Percentiles rank a stretch among this genome's conserved stretches.
phyloP scores from a whole-genome alignment of 2,797 vertebrate genomes.

The Thripadectes ignobilis region DNA sequence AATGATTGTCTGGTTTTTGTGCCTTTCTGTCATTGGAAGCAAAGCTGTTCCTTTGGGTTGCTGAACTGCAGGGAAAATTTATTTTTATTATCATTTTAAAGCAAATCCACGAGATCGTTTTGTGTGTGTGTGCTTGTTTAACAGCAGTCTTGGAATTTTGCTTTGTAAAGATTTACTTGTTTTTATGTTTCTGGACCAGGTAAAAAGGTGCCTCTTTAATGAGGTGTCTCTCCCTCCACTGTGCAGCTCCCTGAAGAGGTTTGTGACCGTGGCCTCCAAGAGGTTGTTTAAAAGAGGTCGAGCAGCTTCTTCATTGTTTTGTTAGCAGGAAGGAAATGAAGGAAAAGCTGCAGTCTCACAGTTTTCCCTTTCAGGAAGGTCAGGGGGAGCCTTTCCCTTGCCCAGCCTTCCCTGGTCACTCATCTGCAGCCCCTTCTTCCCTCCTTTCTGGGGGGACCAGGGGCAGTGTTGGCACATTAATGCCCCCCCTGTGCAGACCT shows the following conservation, averaged over 20 bases:
- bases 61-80: neutral
- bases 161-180: neutral
- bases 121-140: neutral
- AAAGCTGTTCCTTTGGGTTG: neutral
- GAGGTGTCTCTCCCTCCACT: neutral
- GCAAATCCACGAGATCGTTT: neutral
- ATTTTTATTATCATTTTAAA: neutral
- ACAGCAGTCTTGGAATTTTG: neutral
- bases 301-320: slow-evolving; percentile 21
- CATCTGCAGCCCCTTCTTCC: neutral
- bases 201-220: neutral
- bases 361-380: slow-evolving; percentile 11
- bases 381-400: neutral
- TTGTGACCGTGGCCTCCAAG: neutral
- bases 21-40: neutral
- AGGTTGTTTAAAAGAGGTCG: neutral
- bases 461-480: neutral
- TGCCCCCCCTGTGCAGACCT: neutral
- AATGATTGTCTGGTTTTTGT: neutral
- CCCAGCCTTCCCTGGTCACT: neutral
- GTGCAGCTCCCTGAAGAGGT: neutral
- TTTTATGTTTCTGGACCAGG: neutral
- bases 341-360: neutral
- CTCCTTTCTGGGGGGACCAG: neutral
- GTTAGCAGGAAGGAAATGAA: neutral